These are phyloP conservation scores for Melieria omissa DNA, from an alignment of 2,888 invertebrate species.

Conservation along the genomic window DNA sequence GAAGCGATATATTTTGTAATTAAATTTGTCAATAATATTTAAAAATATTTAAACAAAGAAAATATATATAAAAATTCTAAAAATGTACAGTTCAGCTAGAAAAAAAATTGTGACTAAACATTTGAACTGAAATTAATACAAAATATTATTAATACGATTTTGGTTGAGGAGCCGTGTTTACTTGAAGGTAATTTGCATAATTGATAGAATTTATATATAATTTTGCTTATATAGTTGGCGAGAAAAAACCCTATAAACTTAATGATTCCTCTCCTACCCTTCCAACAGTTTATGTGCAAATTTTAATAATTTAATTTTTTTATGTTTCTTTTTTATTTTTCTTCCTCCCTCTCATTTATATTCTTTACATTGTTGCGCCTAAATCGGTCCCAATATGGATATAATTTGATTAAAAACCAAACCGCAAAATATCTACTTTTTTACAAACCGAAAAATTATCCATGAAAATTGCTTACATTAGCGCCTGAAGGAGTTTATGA, in stretches of 20 bases:
- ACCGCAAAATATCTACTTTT: conserved; percentile 17
- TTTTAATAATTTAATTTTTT: conserved; percentile 28
- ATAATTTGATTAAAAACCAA: conserved; percentile 13
- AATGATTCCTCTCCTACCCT: neutral
- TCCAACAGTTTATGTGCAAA: conserved; percentile 1
- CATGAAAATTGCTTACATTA: conserved; percentile 44
- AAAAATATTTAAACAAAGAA: too few species aligned
- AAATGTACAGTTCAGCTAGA: too few species aligned
- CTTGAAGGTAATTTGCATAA: too few species aligned
- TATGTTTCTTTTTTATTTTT: conserved; percentile 23
- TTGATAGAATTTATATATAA: too few species aligned
- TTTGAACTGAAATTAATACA: too few species aligned
- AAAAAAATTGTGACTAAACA: too few species aligned
- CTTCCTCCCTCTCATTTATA: conserved; percentile 10
- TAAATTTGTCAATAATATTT: too few species aligned
- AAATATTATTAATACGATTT: too few species aligned
- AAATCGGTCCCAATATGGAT: conserved; percentile 14
- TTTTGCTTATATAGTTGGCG: too few species aligned
- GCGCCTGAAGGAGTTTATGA: conserved; percentile 67
- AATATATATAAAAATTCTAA: neutral
- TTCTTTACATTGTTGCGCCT: neutral
- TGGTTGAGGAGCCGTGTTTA: too few species aligned
- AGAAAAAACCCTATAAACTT: too few species aligned
- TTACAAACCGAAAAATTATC: conserved; percentile 11
- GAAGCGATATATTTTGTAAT: too few species aligned